Evolutionary conservation across 2,888 invertebrate genomes (phyloP).

Genomic region (Pollenia labialis): DNA sequence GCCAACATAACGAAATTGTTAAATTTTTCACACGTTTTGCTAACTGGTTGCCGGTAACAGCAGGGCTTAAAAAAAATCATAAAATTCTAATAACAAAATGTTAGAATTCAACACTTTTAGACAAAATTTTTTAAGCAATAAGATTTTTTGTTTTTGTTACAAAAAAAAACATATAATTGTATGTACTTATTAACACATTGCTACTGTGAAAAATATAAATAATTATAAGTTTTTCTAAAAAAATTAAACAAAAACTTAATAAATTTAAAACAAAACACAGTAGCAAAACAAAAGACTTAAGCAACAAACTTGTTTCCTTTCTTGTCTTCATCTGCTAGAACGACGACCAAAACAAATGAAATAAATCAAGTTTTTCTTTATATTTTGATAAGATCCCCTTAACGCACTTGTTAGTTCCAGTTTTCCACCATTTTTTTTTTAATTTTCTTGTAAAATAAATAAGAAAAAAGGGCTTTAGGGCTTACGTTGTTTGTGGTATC

Average conservation of each 20-base stretch:
- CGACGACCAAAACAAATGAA: not conserved
- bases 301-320: constrained; percentile 61
- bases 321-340: constrained; percentile 9
- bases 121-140: not conserved
- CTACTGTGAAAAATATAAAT: not conserved
- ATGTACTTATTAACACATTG: not conserved
- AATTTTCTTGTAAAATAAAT: not conserved
- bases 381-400: constrained; percentile 50
- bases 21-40: constrained; percentile 19
- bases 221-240: constrained; percentile 44
- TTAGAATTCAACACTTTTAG: constrained; percentile 24
- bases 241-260: constrained; percentile 12
- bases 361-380: constrained; percentile 38
- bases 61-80: constrained; percentile 52
- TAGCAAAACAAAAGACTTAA: constrained; percentile 58
- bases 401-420: constrained; percentile 62
- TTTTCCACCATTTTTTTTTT: constrained; percentile 27
- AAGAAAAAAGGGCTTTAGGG: constrained; percentile 37
- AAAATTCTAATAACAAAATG: constrained; percentile 41
- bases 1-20: constrained; percentile 24
- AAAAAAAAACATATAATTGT: constrained; percentile 17
- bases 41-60: not conserved
- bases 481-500: not conserved
- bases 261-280: not conserved
- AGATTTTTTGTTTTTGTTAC: not conserved